phyloP scores from a whole-genome alignment of 2,888 invertebrate genomes.

The Idaea biselata region DNA sequence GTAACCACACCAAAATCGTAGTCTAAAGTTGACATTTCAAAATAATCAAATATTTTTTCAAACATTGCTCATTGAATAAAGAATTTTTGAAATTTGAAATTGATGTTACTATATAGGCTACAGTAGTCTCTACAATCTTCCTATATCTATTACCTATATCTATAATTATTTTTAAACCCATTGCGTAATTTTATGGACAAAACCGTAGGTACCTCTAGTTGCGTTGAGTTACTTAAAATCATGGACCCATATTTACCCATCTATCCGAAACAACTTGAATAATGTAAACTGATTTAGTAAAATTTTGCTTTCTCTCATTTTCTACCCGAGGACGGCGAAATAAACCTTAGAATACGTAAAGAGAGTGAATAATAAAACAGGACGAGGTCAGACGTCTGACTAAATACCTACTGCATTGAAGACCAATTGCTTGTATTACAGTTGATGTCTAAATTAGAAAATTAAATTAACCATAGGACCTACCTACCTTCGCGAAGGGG shows the following conservation, averaged over 20 bases:
- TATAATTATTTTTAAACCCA: no score
- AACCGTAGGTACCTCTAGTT: no score
- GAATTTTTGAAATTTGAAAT: no score
- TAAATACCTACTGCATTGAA: not conserved
- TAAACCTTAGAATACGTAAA: slow-evolving; percentile 2
- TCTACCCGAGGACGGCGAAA: slow-evolving; percentile 2
- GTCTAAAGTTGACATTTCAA: no score
- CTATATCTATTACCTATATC: no score
- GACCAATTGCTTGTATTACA: not conserved
- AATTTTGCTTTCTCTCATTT: slow-evolving; percentile 5
- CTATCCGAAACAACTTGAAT: slow-evolving; percentile 3
- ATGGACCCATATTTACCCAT: not conserved
- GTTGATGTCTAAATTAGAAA: not conserved
- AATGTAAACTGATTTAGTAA: slow-evolving; percentile 5
- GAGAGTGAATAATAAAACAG: not conserved
- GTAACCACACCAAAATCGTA: no score
- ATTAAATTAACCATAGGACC: not conserved
- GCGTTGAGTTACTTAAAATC: not conserved
- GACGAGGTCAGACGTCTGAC: slow-evolving; percentile 1
- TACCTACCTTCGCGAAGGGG: no score
- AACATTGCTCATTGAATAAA: no score
- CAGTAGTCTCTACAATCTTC: no score
- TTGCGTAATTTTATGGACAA: no score
- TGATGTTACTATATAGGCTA: no score
- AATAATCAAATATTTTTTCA: no score